Evolutionary conservation across 2,888 invertebrate genomes (phyloP), one percentile per base, ranked within the genome.

Genomic region (Gymnocheta viridis): DNA sequence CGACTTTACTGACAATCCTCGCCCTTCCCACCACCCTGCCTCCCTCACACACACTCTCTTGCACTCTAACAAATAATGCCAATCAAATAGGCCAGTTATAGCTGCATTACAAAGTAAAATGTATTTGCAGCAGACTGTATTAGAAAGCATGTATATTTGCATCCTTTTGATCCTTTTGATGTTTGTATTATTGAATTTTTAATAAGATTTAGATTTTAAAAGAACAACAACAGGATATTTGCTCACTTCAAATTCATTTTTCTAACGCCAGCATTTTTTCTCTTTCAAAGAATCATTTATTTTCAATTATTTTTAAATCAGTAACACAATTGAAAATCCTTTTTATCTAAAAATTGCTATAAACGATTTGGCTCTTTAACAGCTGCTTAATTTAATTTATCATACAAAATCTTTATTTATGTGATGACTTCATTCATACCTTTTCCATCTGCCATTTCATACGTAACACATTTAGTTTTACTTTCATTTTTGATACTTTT

Each of bases 151-250:
- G 29, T 19, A 44, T 47, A 29, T 29, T 6, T 41, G 35, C 19
- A 77, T 77, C 24, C 64, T 54, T 44, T 64, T 14, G 38, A 41
- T 64, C 19, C 56, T 56, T 67, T 67, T 49, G 60, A 73, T 74
- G 54, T 74, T 70, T 70, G 27, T 62, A 74, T 64, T 81, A 81
- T 81, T 56, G 81, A 54, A 49, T 64, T 41, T 51, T 73, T 38
- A 54, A 76, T 66, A 76, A 49, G 17, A 67, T 35, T 67, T 35
- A 35, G 35, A 38, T 69, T 69, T 77, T 0, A 44, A 44, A 22
- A 10, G 41, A 54, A 27, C 22, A 32, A 32, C 17, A 56, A 56
- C 56, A 6, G 17, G 56, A 56, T 29, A 56, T 29, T 29, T 29
- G 27, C n/a, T 19, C 12, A 6, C n/a, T 17, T 32, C 17, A 35